Evolutionary conservation across 2,797 vertebrate species (phyloP).

Genomic region (Molossus molossus): DNA sequence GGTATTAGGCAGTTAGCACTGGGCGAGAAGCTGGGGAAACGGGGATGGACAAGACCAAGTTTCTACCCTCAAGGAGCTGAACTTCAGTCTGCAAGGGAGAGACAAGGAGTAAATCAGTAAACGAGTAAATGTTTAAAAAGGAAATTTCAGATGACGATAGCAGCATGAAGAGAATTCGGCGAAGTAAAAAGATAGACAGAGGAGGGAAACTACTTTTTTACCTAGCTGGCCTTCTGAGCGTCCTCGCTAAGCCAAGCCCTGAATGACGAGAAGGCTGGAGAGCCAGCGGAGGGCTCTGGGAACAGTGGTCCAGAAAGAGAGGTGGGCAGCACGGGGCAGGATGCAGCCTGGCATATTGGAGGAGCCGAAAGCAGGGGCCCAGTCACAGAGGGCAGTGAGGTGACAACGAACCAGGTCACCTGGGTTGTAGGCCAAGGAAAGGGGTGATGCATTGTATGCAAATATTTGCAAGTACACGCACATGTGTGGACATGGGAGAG

Average conservation of each 20-base stretch:
- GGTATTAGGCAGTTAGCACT: not conserved
- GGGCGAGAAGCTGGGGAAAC: not conserved
- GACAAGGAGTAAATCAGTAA: not conserved
- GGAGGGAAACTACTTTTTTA: not conserved
- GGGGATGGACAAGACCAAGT: not conserved
- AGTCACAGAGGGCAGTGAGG: not conserved
- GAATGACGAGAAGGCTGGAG: not conserved
- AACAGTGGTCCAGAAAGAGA: not conserved
- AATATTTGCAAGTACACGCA: not conserved
- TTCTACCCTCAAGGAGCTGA: not conserved
- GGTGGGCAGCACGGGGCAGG: not conserved
- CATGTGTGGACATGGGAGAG: not conserved
- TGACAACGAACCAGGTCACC: not conserved
- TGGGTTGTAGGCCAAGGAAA: not conserved
- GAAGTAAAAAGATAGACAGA: not conserved
- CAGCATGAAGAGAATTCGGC: not conserved
- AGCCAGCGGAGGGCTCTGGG: not conserved
- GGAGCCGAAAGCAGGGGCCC: not conserved
- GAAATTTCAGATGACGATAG: not conserved
- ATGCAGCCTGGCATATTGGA: not conserved
- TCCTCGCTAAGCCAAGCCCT: not conserved
- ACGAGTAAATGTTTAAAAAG: not conserved
- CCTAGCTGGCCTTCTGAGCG: rapidly evolving
- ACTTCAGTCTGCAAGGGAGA: not conserved
- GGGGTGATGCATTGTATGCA: not conserved